Evolutionary conservation across 2,797 vertebrate species (phyloP).

Genomic region (Poeciliopsis turneri): DNA sequence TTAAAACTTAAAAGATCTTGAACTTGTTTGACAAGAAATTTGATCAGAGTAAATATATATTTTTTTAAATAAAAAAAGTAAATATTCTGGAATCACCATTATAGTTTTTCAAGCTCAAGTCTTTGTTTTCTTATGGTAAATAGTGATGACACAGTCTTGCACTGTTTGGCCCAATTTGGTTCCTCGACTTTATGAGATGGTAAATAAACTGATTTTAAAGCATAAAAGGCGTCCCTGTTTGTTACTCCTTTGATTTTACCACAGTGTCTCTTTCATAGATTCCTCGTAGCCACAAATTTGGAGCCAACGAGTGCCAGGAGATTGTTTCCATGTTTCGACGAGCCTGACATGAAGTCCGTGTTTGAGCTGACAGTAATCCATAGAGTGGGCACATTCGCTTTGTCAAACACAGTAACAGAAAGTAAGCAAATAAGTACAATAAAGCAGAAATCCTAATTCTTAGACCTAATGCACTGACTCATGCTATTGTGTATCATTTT

Average conservation of each 20-base stretch:
- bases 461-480: background rate
- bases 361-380: slow-evolving; percentile 78
- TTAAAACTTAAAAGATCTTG: background rate
- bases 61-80: background rate
- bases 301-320: slow-evolving; percentile 74
- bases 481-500: slow-evolving; percentile 5
- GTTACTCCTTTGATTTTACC: background rate
- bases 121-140: background rate
- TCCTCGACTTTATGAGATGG: background rate
- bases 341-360: slow-evolving; percentile 82
- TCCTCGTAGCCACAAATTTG: slow-evolving; percentile 68
- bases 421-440: slow-evolving; percentile 26
- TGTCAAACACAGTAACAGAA: slow-evolving; percentile 19
- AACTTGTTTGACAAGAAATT: background rate
- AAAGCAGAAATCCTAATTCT: background rate
- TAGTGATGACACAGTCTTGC: background rate
- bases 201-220: background rate
- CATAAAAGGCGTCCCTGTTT: background rate
- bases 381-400: slow-evolving; percentile 19
- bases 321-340: slow-evolving; percentile 85
- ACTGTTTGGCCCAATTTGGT: background rate
- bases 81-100: background rate
- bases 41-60: background rate
- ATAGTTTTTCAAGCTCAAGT: background rate
- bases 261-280: slow-evolving; percentile 56